Evolutionary conservation across 2,888 invertebrate species (phyloP).

Genomic region (Ptychoptera contaminata): DNA sequence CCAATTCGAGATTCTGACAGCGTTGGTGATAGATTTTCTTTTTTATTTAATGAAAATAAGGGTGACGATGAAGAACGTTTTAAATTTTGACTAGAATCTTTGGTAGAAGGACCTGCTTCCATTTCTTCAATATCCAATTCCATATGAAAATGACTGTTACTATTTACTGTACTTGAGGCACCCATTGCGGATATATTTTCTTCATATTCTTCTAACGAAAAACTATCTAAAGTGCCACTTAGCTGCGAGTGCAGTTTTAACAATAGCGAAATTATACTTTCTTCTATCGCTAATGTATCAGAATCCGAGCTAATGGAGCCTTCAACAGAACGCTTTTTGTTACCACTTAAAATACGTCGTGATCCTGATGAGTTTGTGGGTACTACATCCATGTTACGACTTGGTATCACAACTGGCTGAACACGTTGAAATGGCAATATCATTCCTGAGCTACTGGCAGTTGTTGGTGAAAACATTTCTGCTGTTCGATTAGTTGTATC

Average conservation of each 20-base stretch:
- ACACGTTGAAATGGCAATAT: conserved; percentile 30
- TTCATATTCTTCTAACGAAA: conserved; percentile 38
- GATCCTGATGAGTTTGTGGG: conserved; percentile 28
- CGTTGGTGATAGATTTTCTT: neutral
- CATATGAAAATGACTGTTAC: conserved; percentile 13
- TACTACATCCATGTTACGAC: conserved; percentile 30
- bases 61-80: neutral
- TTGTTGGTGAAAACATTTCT: conserved; percentile 28
- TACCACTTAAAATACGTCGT: conserved; percentile 17
- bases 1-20: conserved; percentile 39
- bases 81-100: conserved; percentile 8
- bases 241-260: conserved; percentile 82
- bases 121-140: conserved; percentile 26
- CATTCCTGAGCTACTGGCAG: conserved; percentile 22
- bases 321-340: conserved; percentile 27
- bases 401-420: conserved; percentile 30
- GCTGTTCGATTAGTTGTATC: conserved; percentile 6
- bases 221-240: conserved; percentile 70
- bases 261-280: conserved; percentile 79
- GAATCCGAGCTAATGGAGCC: conserved; percentile 29
- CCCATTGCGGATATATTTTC: conserved; percentile 4
- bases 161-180: neutral
- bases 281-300: conserved; percentile 49
- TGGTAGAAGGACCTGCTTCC: conserved; percentile 22
- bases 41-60: neutral